These are phyloP conservation scores for Tachina fera DNA, from an alignment of 2,888 invertebrate genomes.

Conservation along the genomic window DNA sequence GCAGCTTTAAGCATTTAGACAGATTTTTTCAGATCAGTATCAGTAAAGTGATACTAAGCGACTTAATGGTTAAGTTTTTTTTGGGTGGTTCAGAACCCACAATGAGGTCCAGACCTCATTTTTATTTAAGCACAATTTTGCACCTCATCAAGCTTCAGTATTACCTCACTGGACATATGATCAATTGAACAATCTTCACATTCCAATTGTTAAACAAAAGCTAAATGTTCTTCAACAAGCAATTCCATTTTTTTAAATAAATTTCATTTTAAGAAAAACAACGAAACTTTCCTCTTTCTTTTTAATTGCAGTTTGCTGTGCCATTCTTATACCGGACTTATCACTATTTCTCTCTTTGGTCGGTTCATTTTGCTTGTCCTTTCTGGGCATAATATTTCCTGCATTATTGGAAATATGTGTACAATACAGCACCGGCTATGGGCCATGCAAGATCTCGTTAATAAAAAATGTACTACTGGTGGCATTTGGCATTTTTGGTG, in stretches of 20 bases:
- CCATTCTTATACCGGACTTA: slow-evolving; percentile 93
- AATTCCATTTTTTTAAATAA: background rate
- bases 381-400: slow-evolving; percentile 95
- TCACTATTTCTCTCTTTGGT: slow-evolving; percentile 96
- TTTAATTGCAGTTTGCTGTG: slow-evolving; percentile 87
- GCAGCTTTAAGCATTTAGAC: no score
- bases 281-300: slow-evolving; percentile 7
- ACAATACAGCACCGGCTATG: slow-evolving; percentile 87
- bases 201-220: no score
- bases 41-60: no score
- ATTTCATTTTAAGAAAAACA: background rate
- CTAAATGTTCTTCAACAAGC: no score
- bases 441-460: slow-evolving; percentile 87
- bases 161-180: no score
- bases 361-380: slow-evolving; percentile 95
- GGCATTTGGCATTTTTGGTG: slow-evolving; percentile 89
- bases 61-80: no score
- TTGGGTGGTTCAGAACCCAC: no score
- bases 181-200: no score
- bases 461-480: slow-evolving; percentile 89
- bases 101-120: no score
- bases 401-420: slow-evolving; percentile 93
- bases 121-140: no score
- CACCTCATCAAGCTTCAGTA: no score
- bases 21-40: no score